Evolutionary conservation across 2,888 invertebrate genomes (phyloP).

Genomic region (Zaprionus obscuricornis): DNA sequence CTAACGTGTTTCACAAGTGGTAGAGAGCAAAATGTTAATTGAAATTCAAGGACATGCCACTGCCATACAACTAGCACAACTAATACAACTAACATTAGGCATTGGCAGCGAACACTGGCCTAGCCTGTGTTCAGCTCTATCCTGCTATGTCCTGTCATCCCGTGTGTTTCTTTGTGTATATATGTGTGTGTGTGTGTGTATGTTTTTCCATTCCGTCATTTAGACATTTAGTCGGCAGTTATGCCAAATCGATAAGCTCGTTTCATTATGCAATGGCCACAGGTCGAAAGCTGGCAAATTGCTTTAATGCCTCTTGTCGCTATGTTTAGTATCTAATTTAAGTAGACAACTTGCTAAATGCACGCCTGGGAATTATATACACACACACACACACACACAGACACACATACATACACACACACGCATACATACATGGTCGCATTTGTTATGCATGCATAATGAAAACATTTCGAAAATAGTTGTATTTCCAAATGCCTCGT

Average conservation of each 20-base stretch:
- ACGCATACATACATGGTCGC: constrained; percentile 1
- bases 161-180: too few species aligned
- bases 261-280: constrained; percentile 61
- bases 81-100: too few species aligned
- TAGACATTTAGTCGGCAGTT: constrained; percentile 17
- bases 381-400: constrained; percentile 10
- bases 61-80: not conserved
- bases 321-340: constrained; percentile 61
- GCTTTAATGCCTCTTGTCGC: constrained; percentile 12
- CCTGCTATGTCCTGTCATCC: too few species aligned
- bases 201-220: constrained; percentile 7
- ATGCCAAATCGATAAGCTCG: constrained; percentile 47
- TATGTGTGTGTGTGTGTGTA: too few species aligned
- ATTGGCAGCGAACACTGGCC: too few species aligned
- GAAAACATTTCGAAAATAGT: constrained; percentile 52
- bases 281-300: constrained; percentile 33
- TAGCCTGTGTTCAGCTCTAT: too few species aligned
- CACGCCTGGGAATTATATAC: constrained; percentile 44
- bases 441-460: constrained; percentile 65
- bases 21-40: constrained; percentile 61
- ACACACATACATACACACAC: too few species aligned
- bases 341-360: constrained; percentile 57
- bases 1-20: constrained; percentile 29
- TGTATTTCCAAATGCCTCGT: constrained; percentile 54
- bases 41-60: constrained; percentile 66